Conservation (phyloP, 2,113 vertebrate species). For the Odocoileus virginianus region DNA sequence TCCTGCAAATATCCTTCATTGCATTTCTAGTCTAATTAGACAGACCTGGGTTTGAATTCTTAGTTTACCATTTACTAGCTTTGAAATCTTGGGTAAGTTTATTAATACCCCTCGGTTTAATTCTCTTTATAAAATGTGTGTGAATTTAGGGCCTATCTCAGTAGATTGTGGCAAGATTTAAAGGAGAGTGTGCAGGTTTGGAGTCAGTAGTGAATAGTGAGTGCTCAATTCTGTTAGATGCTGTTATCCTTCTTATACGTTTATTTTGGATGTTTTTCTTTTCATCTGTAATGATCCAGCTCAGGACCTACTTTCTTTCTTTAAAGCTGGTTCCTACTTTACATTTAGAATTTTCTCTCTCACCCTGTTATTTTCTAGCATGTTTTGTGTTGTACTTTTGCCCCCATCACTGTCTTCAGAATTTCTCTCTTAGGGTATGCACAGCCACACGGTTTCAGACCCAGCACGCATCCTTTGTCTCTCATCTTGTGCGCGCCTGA, state of each 20-base stretch:
- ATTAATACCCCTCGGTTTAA: background rate
- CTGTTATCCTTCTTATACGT: background rate
- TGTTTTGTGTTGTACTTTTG: background rate
- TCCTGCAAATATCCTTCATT: background rate
- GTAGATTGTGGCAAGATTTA: background rate
- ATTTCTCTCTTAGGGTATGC: background rate
- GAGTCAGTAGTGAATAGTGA: background rate
- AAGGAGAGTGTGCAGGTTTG: background rate
- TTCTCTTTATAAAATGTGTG: background rate
- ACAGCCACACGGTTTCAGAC: background rate
- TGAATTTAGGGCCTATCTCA: background rate
- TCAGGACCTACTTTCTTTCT: background rate
- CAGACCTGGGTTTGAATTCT: background rate
- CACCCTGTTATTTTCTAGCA: background rate
- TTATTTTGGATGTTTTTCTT: background rate
- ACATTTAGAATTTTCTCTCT: background rate
- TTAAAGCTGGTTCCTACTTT: background rate
- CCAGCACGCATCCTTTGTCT: background rate
- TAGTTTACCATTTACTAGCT: background rate
- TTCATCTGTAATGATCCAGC: background rate
- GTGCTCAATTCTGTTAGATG: background rate
- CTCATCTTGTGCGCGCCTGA: background rate
- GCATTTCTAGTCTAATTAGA: background rate
- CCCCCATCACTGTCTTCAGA: background rate
- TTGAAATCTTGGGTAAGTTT: background rate